These are phyloP conservation scores for Eidolon dupreanum DNA, from an alignment of 2,797 vertebrate species.

Conservation along the genomic window DNA sequence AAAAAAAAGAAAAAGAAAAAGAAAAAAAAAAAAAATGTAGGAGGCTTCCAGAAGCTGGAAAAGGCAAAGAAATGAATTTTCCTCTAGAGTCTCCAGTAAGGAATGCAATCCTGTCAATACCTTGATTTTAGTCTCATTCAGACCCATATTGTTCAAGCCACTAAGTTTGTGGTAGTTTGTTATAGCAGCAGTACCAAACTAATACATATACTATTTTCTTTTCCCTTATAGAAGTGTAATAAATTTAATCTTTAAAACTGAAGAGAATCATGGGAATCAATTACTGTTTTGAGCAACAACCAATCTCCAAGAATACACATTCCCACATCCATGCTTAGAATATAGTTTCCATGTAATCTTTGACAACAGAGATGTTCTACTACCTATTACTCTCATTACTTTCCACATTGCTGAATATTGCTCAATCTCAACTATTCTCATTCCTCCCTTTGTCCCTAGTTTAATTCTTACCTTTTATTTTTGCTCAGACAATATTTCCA, in stretches of 20 bases:
- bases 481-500: neutral
- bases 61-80: neutral
- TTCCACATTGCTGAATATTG: neutral
- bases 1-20: too few species aligned
- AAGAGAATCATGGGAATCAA: neutral
- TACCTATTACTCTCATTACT: neutral
- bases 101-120: neutral
- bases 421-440: neutral
- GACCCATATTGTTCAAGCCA: neutral
- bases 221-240: neutral
- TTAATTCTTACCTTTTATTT: conserved; percentile 27
- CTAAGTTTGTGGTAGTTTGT: neutral
- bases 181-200: neutral
- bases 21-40: too few species aligned
- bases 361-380: neutral
- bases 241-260: neutral
- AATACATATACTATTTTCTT: neutral
- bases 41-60: neutral
- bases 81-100: neutral
- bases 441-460: neutral
- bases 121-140: neutral
- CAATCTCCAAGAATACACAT: neutral
- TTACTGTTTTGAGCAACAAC: neutral
- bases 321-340: neutral
- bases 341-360: neutral